Base-by-base conservation (phyloP, 2,797 vertebrate species). In the Pseudochirops corinnae region DNA sequence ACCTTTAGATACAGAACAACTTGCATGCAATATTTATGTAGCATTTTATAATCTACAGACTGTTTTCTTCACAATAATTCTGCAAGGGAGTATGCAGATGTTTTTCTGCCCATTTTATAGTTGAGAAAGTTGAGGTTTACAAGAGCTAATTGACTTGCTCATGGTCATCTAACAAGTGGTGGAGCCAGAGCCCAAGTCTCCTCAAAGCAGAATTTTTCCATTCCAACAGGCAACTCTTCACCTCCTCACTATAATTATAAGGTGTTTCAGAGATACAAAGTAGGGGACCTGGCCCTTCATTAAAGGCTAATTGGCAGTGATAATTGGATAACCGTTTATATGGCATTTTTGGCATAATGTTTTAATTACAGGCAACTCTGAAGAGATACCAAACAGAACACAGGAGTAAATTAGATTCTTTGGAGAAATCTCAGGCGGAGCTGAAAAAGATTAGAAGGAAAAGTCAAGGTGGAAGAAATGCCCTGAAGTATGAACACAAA, bases 311-410 rank as follows among this genome's bases (percentile, higher is more conserved):
- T 87, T 87, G 55, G 28, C 13, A 50, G 14, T 53, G 3, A 24
- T 10, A 1, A 31, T 50, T 3, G 0, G 18, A 13, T 56, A 62
- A 0, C 53, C 12, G n/a, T 31, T 0, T n/a, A 39, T 13, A 0
- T 56, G 33, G 31, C 18, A 55, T 87, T 62, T 58, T 3, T 56
- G 87, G 26, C n/a, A 74, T 39, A 93, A 94, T 29, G 28, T 91
- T 98, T 96, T 96, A 94, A 13, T 98, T 98, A n/a, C 98, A 99
- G 99, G 99, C 99, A 94, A 99, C 99, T 28, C 99, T 99, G 67
- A 99, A 99, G 98, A 99, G 99, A 95, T 99, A 99, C 97, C 99
- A 99, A 98, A 99, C 99, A 0, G 99, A 99, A 97, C 99, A 99
- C 98, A 99, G 99, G 98, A 97, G 98, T 97, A 99, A 99, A 98